Conservation (phyloP, 1,140 invertebrate species). For the Melipona quadrifasciata region DNA sequence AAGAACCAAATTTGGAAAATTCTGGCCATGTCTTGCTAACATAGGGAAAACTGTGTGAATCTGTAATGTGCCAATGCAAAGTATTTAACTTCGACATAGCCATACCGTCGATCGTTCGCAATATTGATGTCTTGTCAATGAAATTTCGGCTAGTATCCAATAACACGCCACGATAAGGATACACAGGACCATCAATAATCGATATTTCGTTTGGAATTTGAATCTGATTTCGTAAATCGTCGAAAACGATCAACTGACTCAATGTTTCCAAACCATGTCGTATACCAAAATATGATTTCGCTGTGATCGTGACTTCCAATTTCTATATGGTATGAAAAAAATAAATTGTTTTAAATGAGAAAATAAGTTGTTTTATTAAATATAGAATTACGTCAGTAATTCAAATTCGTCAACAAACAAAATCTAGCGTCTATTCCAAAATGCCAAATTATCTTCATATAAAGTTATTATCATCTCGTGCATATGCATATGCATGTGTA, state of each 20-base stretch:
- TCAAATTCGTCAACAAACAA: neutral
- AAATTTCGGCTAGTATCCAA: conserved; percentile 91
- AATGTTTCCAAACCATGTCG: conserved; percentile 91
- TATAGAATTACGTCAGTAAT: neutral
- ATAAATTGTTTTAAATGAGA: neutral
- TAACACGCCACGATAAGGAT: conserved; percentile 89
- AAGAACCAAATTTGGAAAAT: conserved; percentile 88
- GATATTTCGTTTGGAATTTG: conserved; percentile 84
- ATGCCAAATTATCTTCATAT: neutral
- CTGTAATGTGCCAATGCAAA: conserved; percentile 96
- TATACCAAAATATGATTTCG: conserved; percentile 87
- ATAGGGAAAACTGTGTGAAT: conserved; percentile 93
- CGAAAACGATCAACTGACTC: conserved; percentile 88
- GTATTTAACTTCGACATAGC: conserved; percentile 91
- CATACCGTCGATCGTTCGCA: conserved; percentile 91
- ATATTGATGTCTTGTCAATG: conserved; percentile 86
- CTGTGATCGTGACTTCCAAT: conserved; percentile 84
- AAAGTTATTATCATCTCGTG: too few relatives aligned
- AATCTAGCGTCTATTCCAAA: neutral
- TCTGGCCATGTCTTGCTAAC: conserved; percentile 86
- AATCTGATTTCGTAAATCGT: conserved; percentile 84
- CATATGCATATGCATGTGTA: too few relatives aligned
- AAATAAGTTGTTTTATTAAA: neutral
- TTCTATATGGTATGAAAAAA: conserved; percentile 17
- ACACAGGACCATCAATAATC: conserved; percentile 87